A percentile compares a stretch with the other conserved stretches of the same genome.
These are phyloP conservation scores for Microcebus lehilahytsara DNA, from an alignment of 2,113 vertebrate species.

Conservation along the genomic window DNA sequence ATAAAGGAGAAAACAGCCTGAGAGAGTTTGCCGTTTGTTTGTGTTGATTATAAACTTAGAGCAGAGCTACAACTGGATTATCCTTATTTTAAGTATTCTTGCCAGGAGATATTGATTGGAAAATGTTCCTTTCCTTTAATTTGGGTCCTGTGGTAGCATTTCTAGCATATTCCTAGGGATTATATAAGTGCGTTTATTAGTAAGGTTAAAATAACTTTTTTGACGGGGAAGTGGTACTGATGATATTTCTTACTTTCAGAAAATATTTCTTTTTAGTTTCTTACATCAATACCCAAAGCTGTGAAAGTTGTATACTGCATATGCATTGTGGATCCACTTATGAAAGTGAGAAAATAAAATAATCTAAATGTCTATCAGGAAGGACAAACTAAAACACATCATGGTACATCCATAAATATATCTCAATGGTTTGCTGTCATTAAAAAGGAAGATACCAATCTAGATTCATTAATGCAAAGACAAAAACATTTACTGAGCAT, in stretches of 20 bases:
- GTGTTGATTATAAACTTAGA: too few species aligned
- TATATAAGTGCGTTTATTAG: not conserved
- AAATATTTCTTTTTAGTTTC: not conserved
- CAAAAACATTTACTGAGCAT: not conserved
- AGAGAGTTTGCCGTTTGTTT: not conserved
- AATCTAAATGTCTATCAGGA: not conserved
- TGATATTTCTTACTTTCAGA: slow-evolving; percentile 22
- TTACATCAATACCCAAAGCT: not conserved
- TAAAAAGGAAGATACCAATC: not conserved
- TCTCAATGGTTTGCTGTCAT: not conserved
- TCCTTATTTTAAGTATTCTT: not conserved
- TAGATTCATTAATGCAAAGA: not conserved
- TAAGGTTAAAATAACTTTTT: not conserved
- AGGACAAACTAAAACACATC: not conserved
- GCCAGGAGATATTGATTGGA: not conserved
- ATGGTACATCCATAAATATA: not conserved
- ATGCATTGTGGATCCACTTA: not conserved
- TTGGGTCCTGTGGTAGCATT: not conserved
- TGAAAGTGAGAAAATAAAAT: not conserved
- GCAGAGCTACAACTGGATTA: not conserved
- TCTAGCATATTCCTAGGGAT: not conserved
- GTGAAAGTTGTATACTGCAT: not conserved
- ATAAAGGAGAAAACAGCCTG: not conserved
- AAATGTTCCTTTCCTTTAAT: not conserved
- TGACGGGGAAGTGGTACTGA: fast-evolving